Percentiles rank a stretch among this genome's conserved stretches.
phyloP scores from a whole-genome alignment of 2,797 vertebrate genomes.

The Neostethus bicornis region DNA sequence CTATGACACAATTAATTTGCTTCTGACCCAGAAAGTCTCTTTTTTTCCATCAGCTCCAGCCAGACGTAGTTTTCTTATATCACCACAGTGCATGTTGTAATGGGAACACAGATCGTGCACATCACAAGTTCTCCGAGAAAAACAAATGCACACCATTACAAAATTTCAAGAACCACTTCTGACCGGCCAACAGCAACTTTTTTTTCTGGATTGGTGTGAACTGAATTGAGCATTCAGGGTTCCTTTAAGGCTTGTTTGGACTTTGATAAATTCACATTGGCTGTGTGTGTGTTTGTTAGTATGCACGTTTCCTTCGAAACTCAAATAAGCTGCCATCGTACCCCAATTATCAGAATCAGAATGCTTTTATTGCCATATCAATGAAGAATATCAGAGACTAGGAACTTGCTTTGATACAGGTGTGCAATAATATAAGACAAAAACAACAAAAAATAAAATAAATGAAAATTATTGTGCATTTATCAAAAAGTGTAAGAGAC shows the following conservation, averaged over 20 bases:
- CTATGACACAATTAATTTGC: slow-evolving; percentile 10
- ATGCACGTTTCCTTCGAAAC: slow-evolving; percentile 53
- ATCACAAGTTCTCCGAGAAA: slow-evolving; percentile 70
- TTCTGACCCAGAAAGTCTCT: slow-evolving; percentile 13
- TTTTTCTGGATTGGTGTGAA: slow-evolving; percentile 61
- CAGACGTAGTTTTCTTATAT: slow-evolving; percentile 64
- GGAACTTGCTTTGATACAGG: too few relatives aligned
- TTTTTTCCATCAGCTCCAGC: slow-evolving; percentile 45
- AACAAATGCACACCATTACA: slow-evolving; percentile 72
- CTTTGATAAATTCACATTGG: slow-evolving; percentile 66
- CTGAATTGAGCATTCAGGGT: slow-evolving; percentile 42
- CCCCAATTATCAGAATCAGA: slow-evolving; percentile 55
- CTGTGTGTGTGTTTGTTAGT: slow-evolving; percentile 20
- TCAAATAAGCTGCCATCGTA: slow-evolving; percentile 38
- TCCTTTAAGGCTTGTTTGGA: slow-evolving; percentile 72
- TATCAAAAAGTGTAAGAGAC: too few relatives aligned
- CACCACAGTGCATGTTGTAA: slow-evolving; percentile 65
- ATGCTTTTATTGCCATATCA: too few relatives aligned
- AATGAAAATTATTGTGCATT: too few relatives aligned
- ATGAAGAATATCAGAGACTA: too few relatives aligned
- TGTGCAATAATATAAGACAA: too few relatives aligned
- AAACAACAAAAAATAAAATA: too few relatives aligned
- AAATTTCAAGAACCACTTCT: slow-evolving; percentile 55
- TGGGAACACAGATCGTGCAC: slow-evolving; percentile 74
- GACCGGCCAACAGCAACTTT: slow-evolving; percentile 62